phyloP scores from a whole-genome alignment of 2,113 vertebrate species.

The Scatophagus argus region DNA sequence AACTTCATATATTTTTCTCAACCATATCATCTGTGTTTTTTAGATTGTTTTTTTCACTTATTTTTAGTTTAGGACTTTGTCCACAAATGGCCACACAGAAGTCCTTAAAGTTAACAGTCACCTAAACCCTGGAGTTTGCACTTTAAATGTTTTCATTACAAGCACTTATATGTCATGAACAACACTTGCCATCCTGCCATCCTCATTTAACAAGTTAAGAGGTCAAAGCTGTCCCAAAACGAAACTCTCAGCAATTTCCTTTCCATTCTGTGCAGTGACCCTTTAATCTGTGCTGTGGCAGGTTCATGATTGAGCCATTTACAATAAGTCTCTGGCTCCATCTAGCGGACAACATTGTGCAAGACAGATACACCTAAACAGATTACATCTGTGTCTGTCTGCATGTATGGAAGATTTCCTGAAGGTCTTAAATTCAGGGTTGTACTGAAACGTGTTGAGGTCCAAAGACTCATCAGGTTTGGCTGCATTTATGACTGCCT shows the following conservation, averaged over 20 bases:
- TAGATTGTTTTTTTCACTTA: background rate
- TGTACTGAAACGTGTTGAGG: too few species aligned
- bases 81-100: background rate
- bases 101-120: background rate
- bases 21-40: background rate
- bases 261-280: background rate
- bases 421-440: background rate
- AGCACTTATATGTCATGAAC: background rate
- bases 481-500: too few species aligned
- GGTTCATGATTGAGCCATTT: background rate
- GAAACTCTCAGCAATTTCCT: background rate
- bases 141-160: background rate
- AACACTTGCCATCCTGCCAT: background rate
- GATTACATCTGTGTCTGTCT: background rate
- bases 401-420: background rate
- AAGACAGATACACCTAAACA: background rate
- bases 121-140: background rate
- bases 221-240: background rate
- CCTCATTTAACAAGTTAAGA: slow-evolving; percentile 2
- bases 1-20: too few species aligned
- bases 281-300: background rate
- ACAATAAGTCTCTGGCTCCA: slow-evolving; percentile 44
- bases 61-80: background rate
- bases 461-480: too few species aligned
- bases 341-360: slow-evolving; percentile 46